Conservation (phyloP, 53 echinoderm and acorn worm genomes). For the Glandiceps talaboti region DNA sequence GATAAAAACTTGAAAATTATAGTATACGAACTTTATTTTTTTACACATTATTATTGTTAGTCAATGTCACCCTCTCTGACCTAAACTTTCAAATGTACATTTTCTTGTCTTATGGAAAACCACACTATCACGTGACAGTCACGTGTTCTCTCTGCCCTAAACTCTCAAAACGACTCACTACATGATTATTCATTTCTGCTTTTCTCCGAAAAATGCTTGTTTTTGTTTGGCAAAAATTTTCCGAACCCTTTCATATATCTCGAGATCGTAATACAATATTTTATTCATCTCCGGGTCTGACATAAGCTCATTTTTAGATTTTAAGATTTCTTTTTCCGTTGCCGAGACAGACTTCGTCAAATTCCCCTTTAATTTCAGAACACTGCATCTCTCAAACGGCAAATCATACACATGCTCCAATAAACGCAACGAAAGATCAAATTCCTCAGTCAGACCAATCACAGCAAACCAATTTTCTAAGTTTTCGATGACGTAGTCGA, state of each 20-base stretch:
- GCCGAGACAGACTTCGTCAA: background rate
- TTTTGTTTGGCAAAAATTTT: background rate
- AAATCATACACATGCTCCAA: background rate
- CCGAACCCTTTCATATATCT: background rate
- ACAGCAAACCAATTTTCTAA: background rate
- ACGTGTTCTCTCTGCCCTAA: too few relatives aligned
- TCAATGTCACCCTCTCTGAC: too few relatives aligned
- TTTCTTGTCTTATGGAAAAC: too few relatives aligned
- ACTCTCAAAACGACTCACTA: too few relatives aligned
- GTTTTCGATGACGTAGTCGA: background rate
- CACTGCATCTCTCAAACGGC: background rate
- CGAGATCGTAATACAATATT: background rate
- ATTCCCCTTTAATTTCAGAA: background rate
- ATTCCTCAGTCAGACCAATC: background rate
- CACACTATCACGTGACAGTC: too few relatives aligned
- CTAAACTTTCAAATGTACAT: too few relatives aligned
- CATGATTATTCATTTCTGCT: too few relatives aligned
- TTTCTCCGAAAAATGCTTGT: background rate
- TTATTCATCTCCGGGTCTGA: background rate
- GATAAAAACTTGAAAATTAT: too few relatives aligned
- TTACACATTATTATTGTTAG: too few relatives aligned
- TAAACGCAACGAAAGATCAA: background rate
- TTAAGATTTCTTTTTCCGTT: background rate
- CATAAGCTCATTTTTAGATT: background rate
- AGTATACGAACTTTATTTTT: too few relatives aligned